phyloP scores from a whole-genome alignment of 2,797 vertebrate genomes.

The Sebastes iracundus region DNA sequence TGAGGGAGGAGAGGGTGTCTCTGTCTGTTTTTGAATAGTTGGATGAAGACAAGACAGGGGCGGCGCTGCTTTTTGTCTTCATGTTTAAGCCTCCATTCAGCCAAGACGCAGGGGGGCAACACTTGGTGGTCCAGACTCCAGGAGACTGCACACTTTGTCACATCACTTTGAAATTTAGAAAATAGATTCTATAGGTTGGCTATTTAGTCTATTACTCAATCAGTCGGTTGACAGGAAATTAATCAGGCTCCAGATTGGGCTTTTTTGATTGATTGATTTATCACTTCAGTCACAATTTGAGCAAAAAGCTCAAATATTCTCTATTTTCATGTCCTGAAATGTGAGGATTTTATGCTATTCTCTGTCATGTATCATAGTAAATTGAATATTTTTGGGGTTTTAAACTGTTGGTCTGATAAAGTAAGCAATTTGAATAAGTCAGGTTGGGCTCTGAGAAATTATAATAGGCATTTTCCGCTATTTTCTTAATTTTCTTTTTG shows the following conservation, averaged over 20 bases:
- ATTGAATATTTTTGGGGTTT: neutral
- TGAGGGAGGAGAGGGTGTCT: slow-evolving; percentile 56
- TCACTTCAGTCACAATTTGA: neutral
- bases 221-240: neutral
- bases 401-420: neutral
- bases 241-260: rapidly evolving
- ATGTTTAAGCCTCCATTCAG: slow-evolving; percentile 57
- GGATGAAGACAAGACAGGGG: slow-evolving; percentile 60
- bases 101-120: slow-evolving; percentile 53
- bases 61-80: slow-evolving; percentile 61
- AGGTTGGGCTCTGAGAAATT: neutral
- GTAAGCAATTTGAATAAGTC: neutral
- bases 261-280: neutral
- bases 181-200: neutral
- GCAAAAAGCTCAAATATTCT: neutral
- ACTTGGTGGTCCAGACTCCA: slow-evolving; percentile 52
- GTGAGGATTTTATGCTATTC: neutral
- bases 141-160: slow-evolving; percentile 29
- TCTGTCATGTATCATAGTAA: neutral
- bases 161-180: neutral
- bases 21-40: slow-evolving; percentile 53
- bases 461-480: neutral
- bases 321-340: neutral
- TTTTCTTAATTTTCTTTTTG: neutral
- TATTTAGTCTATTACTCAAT: neutral